Evolutionary conservation across 2,888 invertebrate species (phyloP), one percentile per base, ranked within the genome.

Genomic region (Meteorus colon): DNA sequence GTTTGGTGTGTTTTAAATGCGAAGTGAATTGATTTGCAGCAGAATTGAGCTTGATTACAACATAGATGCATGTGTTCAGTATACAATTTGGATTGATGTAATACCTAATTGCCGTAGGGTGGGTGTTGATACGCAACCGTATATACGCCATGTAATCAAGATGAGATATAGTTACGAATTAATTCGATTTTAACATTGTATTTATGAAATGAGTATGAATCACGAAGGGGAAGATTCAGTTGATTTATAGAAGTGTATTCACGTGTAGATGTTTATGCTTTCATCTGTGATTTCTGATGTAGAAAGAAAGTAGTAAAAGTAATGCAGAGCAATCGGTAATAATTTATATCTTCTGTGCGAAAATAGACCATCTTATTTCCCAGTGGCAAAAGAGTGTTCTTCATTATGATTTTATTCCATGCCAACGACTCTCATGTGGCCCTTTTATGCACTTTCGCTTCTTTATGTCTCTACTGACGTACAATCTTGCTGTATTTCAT

Each of bases 371-470:
- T 16, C 4, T 62, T 31, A 62, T 62, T 29, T 31, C 31, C 14
- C 31, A 14, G 31, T 29, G 55, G 24, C 19, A 10, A 24, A 62
- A 62, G 31, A 31, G 31, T 62, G 12, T 29, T 62, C 5, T 62
- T 62, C 31, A 62, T 29, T 62, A 16, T 62, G 62, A 62, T 62
- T 62, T 62, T 31, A 27, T 62, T 29, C 31, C 62, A 62, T 27
- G 62, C 31, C 29, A 62, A 29, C 31, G 55, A 55, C 55, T 55
- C 55, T 55, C 55, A 55, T 55, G 55, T 6, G 19, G 24, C 19
- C 19, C 19, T 55, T 55, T 55, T n/a, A 19, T 55, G 19, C 19
- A 55, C 19, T 55, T 19, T 55, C 19, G 5, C n/a, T 19, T 19
- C 4, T 19, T 19, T 55, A 19, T 55, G 8, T 55, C 1, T 55